These are phyloP conservation scores for Cheilosia variabilis DNA, from an alignment of 2,888 invertebrate species.

Conservation along the genomic window DNA sequence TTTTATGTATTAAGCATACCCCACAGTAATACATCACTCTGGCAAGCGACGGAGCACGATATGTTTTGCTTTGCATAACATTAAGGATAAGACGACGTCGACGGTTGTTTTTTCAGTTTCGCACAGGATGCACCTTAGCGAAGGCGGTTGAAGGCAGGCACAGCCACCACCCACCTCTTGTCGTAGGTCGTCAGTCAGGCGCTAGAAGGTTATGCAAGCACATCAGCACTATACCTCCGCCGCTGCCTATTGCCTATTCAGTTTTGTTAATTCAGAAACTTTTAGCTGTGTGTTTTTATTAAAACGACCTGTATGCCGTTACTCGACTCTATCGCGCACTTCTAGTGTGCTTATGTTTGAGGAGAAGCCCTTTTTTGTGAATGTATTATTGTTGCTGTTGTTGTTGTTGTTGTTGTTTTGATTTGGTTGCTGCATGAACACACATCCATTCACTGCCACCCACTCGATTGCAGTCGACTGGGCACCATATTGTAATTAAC, in stretches of 20 bases:
- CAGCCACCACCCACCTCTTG: background rate
- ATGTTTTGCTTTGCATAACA: conserved; percentile 71
- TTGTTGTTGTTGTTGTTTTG: conserved; percentile 48
- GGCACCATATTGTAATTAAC: conserved; percentile 73
- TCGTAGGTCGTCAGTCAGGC: conserved; percentile 20
- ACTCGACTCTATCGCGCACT: background rate
- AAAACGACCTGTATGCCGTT: conserved; percentile 48
- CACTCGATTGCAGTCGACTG: conserved; percentile 61
- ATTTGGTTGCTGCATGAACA: conserved; percentile 49
- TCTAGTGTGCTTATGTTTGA: conserved; percentile 26
- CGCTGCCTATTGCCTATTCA: conserved; percentile 58
- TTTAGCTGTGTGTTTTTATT: conserved; percentile 59
- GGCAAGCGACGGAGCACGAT: conserved; percentile 53
- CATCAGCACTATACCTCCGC: background rate
- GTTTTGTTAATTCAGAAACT: conserved; percentile 67
- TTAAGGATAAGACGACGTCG: conserved; percentile 65
- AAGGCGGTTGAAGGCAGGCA: background rate
- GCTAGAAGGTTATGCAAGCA: conserved; percentile 13
- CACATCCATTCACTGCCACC: conserved; percentile 59
- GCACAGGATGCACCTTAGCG: conserved; percentile 47
- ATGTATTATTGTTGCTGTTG: conserved; percentile 46
- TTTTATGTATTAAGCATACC: conserved; percentile 38
- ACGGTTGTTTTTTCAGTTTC: conserved; percentile 44
- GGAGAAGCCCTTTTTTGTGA: conserved; percentile 13
- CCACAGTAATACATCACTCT: conserved; percentile 61